These are phyloP conservation scores for Delphinapterus leucas DNA, from an alignment of 2,113 vertebrate genomes.

Conservation along the genomic window DNA sequence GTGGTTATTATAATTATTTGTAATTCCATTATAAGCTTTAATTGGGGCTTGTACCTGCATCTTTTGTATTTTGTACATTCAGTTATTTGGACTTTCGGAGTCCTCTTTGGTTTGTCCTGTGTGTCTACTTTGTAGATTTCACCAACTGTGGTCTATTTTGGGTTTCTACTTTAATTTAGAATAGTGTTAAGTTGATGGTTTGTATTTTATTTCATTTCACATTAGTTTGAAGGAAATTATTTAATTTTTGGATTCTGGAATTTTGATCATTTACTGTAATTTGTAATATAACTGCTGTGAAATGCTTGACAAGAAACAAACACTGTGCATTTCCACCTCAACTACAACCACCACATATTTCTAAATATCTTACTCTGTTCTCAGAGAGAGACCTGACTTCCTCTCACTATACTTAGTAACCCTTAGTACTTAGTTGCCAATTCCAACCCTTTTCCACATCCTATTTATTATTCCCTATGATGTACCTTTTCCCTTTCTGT, in stretches of 20 bases:
- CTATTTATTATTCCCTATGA: neutral
- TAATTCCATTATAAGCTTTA: constrained; percentile 84
- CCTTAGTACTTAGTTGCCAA: neutral
- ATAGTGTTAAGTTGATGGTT: constrained; percentile 87
- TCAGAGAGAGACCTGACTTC: neutral
- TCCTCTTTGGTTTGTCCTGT: constrained; percentile 81
- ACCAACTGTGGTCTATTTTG: constrained; percentile 81
- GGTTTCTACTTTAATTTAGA: constrained; percentile 86
- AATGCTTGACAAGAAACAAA: constrained; percentile 94
- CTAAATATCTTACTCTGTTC: neutral
- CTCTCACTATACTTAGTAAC: neutral
- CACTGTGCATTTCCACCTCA: neutral
- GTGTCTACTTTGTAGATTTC: constrained; percentile 80
- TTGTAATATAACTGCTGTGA: constrained; percentile 99
- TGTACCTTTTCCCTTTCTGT: neutral
- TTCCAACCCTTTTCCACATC: neutral
- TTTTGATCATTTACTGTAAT: constrained; percentile 95
- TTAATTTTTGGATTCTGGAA: constrained; percentile 89
- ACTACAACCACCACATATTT: neutral
- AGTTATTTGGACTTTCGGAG: constrained; percentile 79
- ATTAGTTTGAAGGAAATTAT: constrained; percentile 95
- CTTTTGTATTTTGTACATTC: constrained; percentile 84
- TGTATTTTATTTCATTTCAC: constrained; percentile 84
- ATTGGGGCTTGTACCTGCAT: constrained; percentile 82
- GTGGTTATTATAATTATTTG: constrained; percentile 71